Evolutionary conservation across 2,888 invertebrate species (phyloP), one percentile per base, ranked within the genome.

Genomic region (Dyspetes luteomarginatus): DNA sequence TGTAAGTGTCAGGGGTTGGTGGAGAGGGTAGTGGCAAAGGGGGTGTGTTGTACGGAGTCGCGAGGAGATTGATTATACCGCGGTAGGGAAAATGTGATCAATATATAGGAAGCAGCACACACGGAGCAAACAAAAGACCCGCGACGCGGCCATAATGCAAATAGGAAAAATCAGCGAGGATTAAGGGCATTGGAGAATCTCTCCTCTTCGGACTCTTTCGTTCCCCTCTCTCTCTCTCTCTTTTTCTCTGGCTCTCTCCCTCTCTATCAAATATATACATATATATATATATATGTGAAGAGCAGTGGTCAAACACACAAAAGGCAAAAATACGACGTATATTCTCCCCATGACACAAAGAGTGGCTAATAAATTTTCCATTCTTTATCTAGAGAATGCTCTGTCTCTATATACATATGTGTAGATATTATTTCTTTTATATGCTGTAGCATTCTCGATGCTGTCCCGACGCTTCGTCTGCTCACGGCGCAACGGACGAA

Each of bases 81-180:
- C 89, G 88, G 88, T 74, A 64, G 90, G 90, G 91, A 91, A 91
- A 91, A 91, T 92, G 90, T 91, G 91, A 92, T 92, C 92, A 92
- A 91, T 92, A 92, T 75, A 81, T 64, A 77, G 76, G 77, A 83
- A 75, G 77, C 64, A 56, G 60, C 60, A 50, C 28, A 48, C 69
- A 89, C 89, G 87, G 86, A 86, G 86, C 90, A 90, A 91, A 91
- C 91, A 91, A 91, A 91, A 89, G 88, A 88, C 85, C 75, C 75
- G 85, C 86, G 87, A 87, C 87, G 88, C 83, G 83, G 73, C 82
- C 88, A 88, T 86, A 86, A 90, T 89, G 90, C 90, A 89, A 90
- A 89, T 90, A 88, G 88, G 89, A 90, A 91, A 90, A 91, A 91
- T 91, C 90, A 88, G 85, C 83, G 82, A 85, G 87, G 86, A 85